phyloP scores from a whole-genome alignment of 2,888 invertebrate genomes.

The Willowsia nigromaculata region DNA sequence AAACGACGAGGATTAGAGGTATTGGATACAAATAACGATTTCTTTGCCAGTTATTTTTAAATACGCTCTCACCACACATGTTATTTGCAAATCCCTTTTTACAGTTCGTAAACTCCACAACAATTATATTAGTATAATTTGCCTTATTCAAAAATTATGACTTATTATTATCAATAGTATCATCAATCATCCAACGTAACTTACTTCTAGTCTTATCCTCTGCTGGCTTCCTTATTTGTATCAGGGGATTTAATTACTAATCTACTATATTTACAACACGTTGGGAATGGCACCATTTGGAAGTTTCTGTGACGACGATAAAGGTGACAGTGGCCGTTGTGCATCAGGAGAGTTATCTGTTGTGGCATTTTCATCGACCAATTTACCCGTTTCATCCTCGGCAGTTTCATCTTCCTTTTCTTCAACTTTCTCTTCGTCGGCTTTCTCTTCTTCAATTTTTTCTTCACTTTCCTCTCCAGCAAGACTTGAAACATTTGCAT shows the following conservation, averaged over 20 bases:
- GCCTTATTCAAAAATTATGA: too few relatives aligned
- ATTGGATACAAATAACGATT: too few relatives aligned
- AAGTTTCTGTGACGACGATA: slow-evolving; percentile 51
- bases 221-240: background rate
- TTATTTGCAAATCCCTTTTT: background rate
- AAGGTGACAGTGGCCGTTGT: background rate
- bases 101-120: too few relatives aligned
- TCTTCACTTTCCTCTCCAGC: background rate
- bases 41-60: too few relatives aligned
- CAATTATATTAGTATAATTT: too few relatives aligned
- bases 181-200: background rate
- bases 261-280: background rate
- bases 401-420: background rate
- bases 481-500: too few relatives aligned
- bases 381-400: background rate
- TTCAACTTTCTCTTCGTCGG: background rate
- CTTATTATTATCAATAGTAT: too few relatives aligned
- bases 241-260: background rate
- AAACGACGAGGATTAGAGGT: too few relatives aligned
- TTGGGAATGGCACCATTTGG: slow-evolving; percentile 69
- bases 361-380: background rate
- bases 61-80: background rate
- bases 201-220: slow-evolving; percentile 18
- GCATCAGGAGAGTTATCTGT: background rate
- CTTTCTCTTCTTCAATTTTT: background rate